Base-by-base conservation (phyloP, 2,797 vertebrate species). In the Monodelphis domestica region DNA sequence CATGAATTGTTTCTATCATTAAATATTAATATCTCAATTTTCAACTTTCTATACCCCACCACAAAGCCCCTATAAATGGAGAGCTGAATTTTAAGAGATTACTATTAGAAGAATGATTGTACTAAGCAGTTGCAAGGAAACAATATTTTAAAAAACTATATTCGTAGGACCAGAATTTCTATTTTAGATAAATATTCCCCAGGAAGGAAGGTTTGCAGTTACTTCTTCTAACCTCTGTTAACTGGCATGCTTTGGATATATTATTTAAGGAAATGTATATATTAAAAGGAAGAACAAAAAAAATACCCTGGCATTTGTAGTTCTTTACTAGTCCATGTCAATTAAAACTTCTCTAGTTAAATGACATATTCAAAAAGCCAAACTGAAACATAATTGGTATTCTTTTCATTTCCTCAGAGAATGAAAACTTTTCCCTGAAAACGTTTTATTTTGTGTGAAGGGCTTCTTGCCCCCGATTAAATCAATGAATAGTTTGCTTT, bases 1-100 rank as follows among this genome's bases (percentile, higher is more conserved):
- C 2, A 93, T 90, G 91, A 92, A 12, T 11, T 91, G 12, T 2
- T 95, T 93, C 56, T 57, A 24, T 90, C 91, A 30, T 50, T 84
- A 84, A 84, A 84, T 45, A 84, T 50, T 7, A 26, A 4, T 84
- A 45, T 4, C 70, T 78, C 24, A 26, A 12, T 84, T 50, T 84
- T 84, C 24, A 50, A 50, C 9, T 12, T 45, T 50, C 38, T 84
- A 12, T 45, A 9, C 21, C 70, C 21, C 9, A 26, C 38, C 14
- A 10, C 9, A 7, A n/a, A 78, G 5, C 30, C 57, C 30, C 12
- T 30, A n/a, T 4, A 5, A n/a, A n/a, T 9, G 17, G 63, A 70
- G 38, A 33, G 12, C 3, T 33, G 30, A 14, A 59, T 33, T 5
- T 59, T 59, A 59, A 59, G 70, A 70, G 5, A 70, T 24, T 38